phyloP scores from a whole-genome alignment of 2,888 invertebrate genomes.

The Leptothorax acervorum region DNA sequence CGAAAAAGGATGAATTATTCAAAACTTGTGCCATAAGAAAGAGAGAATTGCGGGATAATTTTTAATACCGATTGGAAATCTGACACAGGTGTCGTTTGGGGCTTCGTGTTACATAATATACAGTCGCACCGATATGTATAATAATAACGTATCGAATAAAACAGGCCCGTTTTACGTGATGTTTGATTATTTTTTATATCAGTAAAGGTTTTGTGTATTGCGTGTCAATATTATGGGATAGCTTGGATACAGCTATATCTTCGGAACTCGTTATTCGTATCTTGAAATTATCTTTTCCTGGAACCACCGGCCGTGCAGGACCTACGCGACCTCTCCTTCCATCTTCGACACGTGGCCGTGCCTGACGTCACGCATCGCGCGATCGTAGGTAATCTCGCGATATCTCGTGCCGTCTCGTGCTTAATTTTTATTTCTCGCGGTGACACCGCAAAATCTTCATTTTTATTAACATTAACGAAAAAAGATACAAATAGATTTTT shows the following conservation, averaged over 20 bases:
- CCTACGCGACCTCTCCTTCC: slow-evolving; percentile 67
- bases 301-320: slow-evolving; percentile 70
- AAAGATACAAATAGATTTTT: not conserved
- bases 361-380: slow-evolving; percentile 76
- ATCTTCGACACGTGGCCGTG: slow-evolving; percentile 74
- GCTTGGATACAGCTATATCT: slow-evolving; percentile 59
- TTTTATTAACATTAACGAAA: slow-evolving; percentile 1
- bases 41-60: not conserved
- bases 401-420: slow-evolving; percentile 48
- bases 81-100: not conserved
- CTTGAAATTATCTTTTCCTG: slow-evolving; percentile 71
- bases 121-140: no score
- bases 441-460: not conserved
- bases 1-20: not conserved
- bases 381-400: slow-evolving; percentile 67
- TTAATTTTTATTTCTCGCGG: slow-evolving; percentile 19
- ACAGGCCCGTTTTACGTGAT: slow-evolving; percentile 1
- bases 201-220: not conserved
- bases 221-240: slow-evolving; percentile 54
- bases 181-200: slow-evolving; percentile 25
- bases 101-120: not conserved
- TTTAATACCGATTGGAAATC: not conserved
- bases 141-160: not conserved
- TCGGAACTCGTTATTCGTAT: slow-evolving; percentile 63
- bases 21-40: not conserved